Evolutionary conservation across 1,140 invertebrate species (phyloP), one percentile per base, ranked within the genome.

Genomic region (Camponotus floridanus): DNA sequence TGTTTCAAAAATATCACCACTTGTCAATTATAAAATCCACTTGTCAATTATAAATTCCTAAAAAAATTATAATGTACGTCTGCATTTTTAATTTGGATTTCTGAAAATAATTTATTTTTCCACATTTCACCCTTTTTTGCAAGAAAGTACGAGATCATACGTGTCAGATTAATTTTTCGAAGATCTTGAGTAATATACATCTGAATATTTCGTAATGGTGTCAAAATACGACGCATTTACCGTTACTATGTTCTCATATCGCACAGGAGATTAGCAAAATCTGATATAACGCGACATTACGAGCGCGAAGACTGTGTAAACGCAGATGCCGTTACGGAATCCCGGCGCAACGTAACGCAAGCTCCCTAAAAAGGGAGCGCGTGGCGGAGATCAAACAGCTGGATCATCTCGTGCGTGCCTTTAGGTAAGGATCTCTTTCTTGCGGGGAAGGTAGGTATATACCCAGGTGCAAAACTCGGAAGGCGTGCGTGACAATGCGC

Each of bases 381-480:
- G 94, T 93, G 93, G 93, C 91, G 87, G 91, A 92, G 93, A 95
- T 94, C 94, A 94, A 94, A 95, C 94, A 95, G 94, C 94, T 95
- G 94, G 94, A 95, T 94, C 93, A 94, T 94, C 93, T 94, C 93
- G 94, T 94, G 94, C 94, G 91, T 88, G 92, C 93, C 92, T 94
- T 91, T 92, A 86, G 90, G 91, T 86, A 90, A 94, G 92, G 91
- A 94, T 94, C 94, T 92, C 92, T 94, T 94, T 94, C 93, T 94
- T 92, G 89, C 88, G 90, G 86, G 62, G 86, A 90, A 90, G 90
- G 87, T 90, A 89, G 86, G 87, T 88, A 85, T 59, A 62, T 36
- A 73, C 90, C 90, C 90, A 91, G 90, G 90, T 91, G 88, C 90
- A 91, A 88, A 80, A 70, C 51, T 86, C 76, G 85, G 68, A 87